Conservation (phyloP, 1,140 invertebrate genomes). For the Pseudomyrmex dendroicus region DNA sequence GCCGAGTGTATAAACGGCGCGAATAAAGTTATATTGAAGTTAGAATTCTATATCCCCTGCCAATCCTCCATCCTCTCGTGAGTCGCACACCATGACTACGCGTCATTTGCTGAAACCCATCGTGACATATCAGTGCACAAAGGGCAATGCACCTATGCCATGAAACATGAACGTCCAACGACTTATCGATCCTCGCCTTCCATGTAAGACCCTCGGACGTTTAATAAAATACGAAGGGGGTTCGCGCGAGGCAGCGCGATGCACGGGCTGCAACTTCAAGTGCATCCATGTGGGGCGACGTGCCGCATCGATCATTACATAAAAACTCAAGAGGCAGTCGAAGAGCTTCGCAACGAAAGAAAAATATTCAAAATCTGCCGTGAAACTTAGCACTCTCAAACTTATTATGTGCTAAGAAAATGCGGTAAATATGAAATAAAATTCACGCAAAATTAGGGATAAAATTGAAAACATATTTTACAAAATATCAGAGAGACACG, state of each 20-base stretch:
- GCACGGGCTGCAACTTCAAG: constrained; percentile 37
- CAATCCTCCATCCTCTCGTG: neutral
- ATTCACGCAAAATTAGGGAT: neutral
- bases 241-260: constrained; percentile 45
- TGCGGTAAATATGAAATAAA: neutral
- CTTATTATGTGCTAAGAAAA: neutral
- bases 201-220: constrained; percentile 55
- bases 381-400: constrained; percentile 3
- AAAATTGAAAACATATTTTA: neutral
- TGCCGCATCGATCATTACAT: constrained; percentile 61
- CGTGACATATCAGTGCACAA: constrained; percentile 51
- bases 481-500: neutral
- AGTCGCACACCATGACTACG: neutral
- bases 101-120: constrained; percentile 45
- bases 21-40: neutral
- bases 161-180: constrained; percentile 57
- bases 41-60: neutral
- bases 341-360: constrained; percentile 7
- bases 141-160: constrained; percentile 64
- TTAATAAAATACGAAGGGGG: constrained; percentile 69
- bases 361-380: constrained; percentile 48
- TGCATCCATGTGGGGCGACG: constrained; percentile 31
- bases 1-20: neutral
- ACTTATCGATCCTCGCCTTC: constrained; percentile 62
- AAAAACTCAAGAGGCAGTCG: constrained; percentile 41